phyloP scores from a whole-genome alignment of 2,113 vertebrate genomes.

The Misgurnus anguillicaudatus region DNA sequence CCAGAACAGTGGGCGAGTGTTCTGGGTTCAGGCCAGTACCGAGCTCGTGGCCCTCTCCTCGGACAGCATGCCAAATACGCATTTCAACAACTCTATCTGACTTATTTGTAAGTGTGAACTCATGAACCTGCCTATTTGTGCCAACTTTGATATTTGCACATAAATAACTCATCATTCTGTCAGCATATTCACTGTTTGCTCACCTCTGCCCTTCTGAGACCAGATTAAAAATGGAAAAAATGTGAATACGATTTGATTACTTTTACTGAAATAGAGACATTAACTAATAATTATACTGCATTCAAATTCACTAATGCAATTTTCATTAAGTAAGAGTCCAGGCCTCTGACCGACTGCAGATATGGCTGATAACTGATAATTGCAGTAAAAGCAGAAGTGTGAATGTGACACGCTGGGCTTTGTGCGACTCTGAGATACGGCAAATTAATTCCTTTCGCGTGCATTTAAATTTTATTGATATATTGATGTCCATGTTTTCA shows the following conservation, averaged over 20 bases:
- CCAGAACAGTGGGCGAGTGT: no score
- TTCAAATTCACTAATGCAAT: background rate
- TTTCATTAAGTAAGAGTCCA: background rate
- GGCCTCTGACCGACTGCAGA: background rate
- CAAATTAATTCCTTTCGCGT: background rate
- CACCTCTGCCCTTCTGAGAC: no score
- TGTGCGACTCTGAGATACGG: background rate
- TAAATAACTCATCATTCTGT: no score
- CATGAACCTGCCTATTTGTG: no score
- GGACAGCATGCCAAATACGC: no score
- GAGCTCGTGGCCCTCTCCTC: no score
- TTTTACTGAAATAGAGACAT: background rate
- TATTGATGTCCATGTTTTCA: background rate
- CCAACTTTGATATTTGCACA: no score
- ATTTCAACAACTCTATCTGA: no score
- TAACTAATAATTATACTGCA: background rate
- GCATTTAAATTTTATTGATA: background rate
- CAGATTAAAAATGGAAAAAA: background rate
- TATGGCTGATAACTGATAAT: constrained; percentile 24
- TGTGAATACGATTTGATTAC: background rate
- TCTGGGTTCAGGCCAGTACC: no score
- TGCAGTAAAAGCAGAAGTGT: constrained; percentile 15
- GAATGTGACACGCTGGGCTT: background rate
- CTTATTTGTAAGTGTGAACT: no score
- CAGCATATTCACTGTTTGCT: no score